Base-by-base conservation (phyloP, 1,140 invertebrate genomes). In the Hyposmocoma kahamanoa region DNA sequence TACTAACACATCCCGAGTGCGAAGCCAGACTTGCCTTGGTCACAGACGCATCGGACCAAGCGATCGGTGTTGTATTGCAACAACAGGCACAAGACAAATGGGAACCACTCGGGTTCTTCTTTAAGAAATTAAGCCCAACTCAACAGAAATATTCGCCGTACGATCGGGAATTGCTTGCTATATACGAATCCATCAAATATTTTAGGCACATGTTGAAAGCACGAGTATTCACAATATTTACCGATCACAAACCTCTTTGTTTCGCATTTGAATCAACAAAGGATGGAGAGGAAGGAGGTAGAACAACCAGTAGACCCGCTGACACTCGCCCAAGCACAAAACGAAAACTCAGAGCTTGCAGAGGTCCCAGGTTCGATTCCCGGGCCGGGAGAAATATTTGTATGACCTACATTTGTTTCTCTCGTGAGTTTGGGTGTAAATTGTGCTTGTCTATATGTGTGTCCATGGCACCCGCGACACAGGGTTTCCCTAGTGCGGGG, bases 91-190 rank as follows among this genome's bases (percentile, higher is more conserved):
- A 61, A 17, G 42, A 24, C 3, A 15, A 28, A 20, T 53, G 54
- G 41, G 38, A 64, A 56, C 73, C 73, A 3, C 32, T 82, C 0
- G 71, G 51, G 21, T 86, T 83, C 47, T 82, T 82, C 44, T 82
- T 73, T 11, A 67, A 60, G 38, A 83, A 79, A 48, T 45, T 87
- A 0, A 62, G 30, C 5, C 21, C 53, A n/a, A 42, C 66, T 1
- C 58, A 87, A 58, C 30, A 45, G 11, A 69, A 73, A 21, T 84
- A 85, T 36, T 64, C 62, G 11, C 63, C 76, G 2, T 88, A 78
- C 60, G 83, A 87, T 47, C 46, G 79, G 3, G 85, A 89, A 58
- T 52, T 87, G 8, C 48, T 87, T 3, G 85, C 77, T 6, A 76
- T 82, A 28, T 87, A 85, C 58, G 18, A 44, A 1, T 56, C 24